A percentile compares a stretch with the other conserved stretches of the same genome.
Evolutionary conservation across 1,140 invertebrate species (phyloP).

Genomic region (Micrasema minimum): DNA sequence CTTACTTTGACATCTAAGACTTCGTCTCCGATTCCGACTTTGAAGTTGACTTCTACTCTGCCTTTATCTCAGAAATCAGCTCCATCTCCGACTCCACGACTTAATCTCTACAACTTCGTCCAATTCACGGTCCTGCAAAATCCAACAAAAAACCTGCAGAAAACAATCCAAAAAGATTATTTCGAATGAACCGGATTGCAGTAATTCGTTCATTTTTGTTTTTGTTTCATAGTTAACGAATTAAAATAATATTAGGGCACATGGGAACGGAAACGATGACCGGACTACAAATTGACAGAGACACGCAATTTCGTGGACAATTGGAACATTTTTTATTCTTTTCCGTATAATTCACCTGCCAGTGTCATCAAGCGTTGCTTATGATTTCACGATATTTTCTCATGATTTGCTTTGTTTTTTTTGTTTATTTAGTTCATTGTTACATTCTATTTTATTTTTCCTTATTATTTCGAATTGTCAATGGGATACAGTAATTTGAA

Average conservation of each 20-base stretch:
- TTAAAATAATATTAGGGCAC: conserved; percentile 45
- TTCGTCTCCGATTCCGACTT: no score
- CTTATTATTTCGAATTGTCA: no score
- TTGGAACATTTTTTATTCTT: conserved; percentile 32
- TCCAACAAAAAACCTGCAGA: no score
- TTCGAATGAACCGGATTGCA: no score
- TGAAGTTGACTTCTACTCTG: no score
- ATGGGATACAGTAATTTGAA: no score
- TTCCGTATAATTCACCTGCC: conserved; percentile 20
- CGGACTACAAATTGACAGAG: conserved; percentile 28
- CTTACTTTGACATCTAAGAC: no score
- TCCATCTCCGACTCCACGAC: no score
- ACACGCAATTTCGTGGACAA: conserved; percentile 41
- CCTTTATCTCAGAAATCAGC: no score
- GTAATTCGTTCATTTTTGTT: conserved; percentile 11
- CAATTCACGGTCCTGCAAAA: no score
- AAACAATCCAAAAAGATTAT: no score
- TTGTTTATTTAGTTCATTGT: conserved; percentile 19
- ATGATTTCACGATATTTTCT: conserved; percentile 20
- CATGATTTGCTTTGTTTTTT: conserved; percentile 7
- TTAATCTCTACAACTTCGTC: no score
- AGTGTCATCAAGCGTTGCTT: conserved; percentile 36
- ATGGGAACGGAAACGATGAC: conserved; percentile 36
- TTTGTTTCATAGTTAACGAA: conserved; percentile 24
- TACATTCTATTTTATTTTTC: neutral